Evolutionary conservation across 2,113 vertebrate species (phyloP).

Genomic region (Sebastes fasciatus): DNA sequence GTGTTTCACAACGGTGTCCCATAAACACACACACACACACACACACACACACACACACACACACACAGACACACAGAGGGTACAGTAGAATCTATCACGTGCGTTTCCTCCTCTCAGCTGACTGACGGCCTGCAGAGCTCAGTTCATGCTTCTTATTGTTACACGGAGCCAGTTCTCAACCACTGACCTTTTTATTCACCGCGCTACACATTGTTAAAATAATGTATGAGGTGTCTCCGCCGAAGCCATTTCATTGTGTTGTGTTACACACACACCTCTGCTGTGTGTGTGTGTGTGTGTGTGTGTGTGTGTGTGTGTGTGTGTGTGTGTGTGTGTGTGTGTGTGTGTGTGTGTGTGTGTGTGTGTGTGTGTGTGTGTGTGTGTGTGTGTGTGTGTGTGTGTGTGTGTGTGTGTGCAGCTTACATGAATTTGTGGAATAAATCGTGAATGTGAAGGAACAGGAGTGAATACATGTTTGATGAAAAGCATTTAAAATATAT

Average conservation of each 20-base stretch:
- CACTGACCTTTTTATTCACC: slow-evolving; percentile 80
- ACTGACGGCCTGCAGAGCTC: slow-evolving; percentile 68
- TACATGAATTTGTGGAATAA: neutral
- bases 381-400: slow-evolving; percentile 19
- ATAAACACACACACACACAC: slow-evolving; percentile 31
- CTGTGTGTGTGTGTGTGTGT: slow-evolving; percentile 17
- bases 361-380: slow-evolving; percentile 22
- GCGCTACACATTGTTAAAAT: slow-evolving; percentile 78
- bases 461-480: neutral
- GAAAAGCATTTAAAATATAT: neutral
- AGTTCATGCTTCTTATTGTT: slow-evolving; percentile 78
- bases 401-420: neutral
- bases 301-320: neutral
- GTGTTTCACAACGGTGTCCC: slow-evolving; percentile 46
- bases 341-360: slow-evolving; percentile 12
- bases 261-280: slow-evolving; percentile 31
- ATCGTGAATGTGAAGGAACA: neutral
- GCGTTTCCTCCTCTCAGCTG: slow-evolving; percentile 58
- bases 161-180: slow-evolving; percentile 75
- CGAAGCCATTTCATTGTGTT: slow-evolving; percentile 61
- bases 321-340: neutral
- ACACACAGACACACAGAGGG: slow-evolving; percentile 42
- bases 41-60: slow-evolving; percentile 20
- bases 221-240: slow-evolving; percentile 75
- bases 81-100: slow-evolving; percentile 49